Percentiles rank a stretch among this genome's conserved stretches.
These are phyloP conservation scores for Cyphomyrus discorhynchus DNA, from an alignment of 2,113 vertebrate genomes.

Conservation along the genomic window DNA sequence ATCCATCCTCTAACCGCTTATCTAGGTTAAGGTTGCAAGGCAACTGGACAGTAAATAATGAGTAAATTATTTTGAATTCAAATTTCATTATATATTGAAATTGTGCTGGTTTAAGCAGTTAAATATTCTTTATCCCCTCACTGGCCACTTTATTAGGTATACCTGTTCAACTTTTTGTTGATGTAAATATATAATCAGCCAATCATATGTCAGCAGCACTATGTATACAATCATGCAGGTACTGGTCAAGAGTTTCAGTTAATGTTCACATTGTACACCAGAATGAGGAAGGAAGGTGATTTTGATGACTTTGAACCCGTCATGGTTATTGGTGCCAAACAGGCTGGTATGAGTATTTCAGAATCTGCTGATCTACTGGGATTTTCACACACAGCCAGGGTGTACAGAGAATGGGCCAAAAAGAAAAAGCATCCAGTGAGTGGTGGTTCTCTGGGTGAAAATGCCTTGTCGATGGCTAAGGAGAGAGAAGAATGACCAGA, in stretches of 20 bases:
- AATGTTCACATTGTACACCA: not conserved
- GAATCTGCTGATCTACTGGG: not conserved
- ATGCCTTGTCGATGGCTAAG: not conserved
- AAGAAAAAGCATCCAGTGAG: not conserved
- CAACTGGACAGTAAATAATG: not conserved
- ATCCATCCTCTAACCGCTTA: not conserved
- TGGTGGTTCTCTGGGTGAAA: not conserved
- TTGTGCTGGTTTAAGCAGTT: not conserved
- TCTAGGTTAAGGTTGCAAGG: not conserved
- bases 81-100: not conserved
- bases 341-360: too few species aligned
- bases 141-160: not conserved
- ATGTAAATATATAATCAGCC: not conserved
- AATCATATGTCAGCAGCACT: not conserved
- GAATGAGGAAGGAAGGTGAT: not conserved
- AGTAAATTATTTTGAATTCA: not conserved
- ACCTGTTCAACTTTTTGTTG: not conserved
- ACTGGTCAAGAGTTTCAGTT: not conserved
- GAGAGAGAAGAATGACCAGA: not conserved
- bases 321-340: not conserved
- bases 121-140: not conserved
- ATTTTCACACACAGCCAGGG: not conserved
- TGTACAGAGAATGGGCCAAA: not conserved
- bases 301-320: not conserved
- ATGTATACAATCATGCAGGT: not conserved